A percentile compares a stretch with the other conserved stretches of the same genome.
phyloP scores from a whole-genome alignment of 2,888 invertebrate genomes.

The Lasius fuliginosus region DNA sequence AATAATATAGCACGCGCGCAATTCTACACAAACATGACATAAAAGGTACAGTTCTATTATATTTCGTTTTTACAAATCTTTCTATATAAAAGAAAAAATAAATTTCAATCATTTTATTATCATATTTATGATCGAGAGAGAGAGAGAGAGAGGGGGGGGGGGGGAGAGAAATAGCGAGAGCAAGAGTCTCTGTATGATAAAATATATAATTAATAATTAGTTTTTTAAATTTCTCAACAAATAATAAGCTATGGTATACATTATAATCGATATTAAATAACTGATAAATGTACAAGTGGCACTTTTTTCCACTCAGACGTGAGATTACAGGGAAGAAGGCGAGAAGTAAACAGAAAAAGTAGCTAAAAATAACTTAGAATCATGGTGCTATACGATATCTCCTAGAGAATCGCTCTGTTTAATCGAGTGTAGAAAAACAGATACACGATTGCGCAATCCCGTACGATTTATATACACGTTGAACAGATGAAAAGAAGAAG shows the following conservation, averaged over 20 bases:
- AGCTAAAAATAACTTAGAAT: constrained; percentile 13
- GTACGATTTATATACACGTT: constrained; percentile 32
- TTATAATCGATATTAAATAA: constrained; percentile 8
- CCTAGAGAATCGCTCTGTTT: constrained; percentile 24
- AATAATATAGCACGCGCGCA: background rate
- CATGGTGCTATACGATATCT: background rate
- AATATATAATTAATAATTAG: background rate
- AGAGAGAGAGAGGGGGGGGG: background rate
- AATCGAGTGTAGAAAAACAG: constrained; percentile 26
- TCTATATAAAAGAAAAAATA: background rate
- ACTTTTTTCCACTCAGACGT: background rate
- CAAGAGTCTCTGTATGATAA: background rate
- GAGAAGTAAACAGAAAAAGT: constrained; percentile 16
- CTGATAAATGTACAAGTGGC: background rate
- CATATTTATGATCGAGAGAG: background rate
- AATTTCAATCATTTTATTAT: background rate
- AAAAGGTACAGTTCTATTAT: background rate
- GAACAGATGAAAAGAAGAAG: constrained; percentile 8
- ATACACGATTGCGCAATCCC: constrained; percentile 45
- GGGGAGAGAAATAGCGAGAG: background rate
- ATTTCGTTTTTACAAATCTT: background rate
- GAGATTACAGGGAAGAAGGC: constrained; percentile 5
- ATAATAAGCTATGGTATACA: background rate
- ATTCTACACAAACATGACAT: background rate
- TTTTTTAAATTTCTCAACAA: background rate